A percentile compares a stretch with the other conserved stretches of the same genome.
These are phyloP conservation scores for Aspidiotus destructor DNA, from an alignment of 2,888 invertebrate genomes.

Conservation along the genomic window DNA sequence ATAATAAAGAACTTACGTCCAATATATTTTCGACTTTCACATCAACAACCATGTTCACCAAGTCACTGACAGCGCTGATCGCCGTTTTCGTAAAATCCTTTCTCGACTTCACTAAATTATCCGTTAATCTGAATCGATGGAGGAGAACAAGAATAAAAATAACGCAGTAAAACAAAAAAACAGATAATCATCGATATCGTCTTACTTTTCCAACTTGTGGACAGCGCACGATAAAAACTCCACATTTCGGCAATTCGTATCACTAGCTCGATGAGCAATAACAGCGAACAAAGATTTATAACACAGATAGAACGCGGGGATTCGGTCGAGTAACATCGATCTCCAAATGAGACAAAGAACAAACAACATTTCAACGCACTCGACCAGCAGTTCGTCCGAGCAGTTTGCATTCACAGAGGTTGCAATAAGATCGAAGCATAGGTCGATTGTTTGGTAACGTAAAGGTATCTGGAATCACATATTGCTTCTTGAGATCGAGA, in stretches of 20 bases:
- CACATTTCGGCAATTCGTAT: neutral
- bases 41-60: slow-evolving; percentile 9
- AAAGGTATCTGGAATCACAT: slow-evolving; percentile 3
- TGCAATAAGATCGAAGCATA: slow-evolving; percentile 20
- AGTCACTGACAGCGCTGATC: slow-evolving; percentile 17
- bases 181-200: neutral
- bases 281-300: slow-evolving; percentile 15
- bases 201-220: slow-evolving; percentile 26
- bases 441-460: slow-evolving; percentile 17
- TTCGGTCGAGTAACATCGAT: slow-evolving; percentile 14
- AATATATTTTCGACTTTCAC: neutral
- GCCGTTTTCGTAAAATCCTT: slow-evolving; percentile 26
- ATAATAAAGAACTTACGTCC: neutral
- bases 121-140: slow-evolving; percentile 13
- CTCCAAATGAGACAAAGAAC: slow-evolving; percentile 4
- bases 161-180: neutral
- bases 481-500: too few species aligned
- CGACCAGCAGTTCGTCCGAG: slow-evolving; percentile 5
- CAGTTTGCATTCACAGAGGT: neutral
- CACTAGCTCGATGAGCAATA: neutral
- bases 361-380: slow-evolving; percentile 19
- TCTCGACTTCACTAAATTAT: slow-evolving; percentile 6
- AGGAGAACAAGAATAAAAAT: neutral
- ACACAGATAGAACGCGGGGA: slow-evolving; percentile 18
- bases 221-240: slow-evolving; percentile 9